Evolutionary conservation across 2,113 vertebrate species (phyloP).

Genomic region (Xiphophorus hellerii): DNA sequence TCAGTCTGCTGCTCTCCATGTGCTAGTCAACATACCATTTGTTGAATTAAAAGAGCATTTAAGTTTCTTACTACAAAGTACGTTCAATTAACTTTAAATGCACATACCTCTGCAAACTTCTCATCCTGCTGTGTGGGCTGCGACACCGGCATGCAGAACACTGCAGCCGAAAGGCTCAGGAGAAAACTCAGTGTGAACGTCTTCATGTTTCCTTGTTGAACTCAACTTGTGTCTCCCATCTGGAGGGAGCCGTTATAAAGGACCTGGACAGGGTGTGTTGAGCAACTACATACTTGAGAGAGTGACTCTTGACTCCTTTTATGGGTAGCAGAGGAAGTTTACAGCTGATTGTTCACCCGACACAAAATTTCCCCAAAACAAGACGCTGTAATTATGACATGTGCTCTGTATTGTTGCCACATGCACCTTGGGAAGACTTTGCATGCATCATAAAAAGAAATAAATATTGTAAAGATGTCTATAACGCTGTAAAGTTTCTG

Average conservation of each 20-base stretch:
- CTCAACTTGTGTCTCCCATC: slow-evolving; percentile 11
- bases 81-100: neutral
- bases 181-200: slow-evolving; percentile 52
- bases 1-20: neutral
- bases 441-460: neutral
- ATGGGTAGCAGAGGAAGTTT: slow-evolving; percentile 51
- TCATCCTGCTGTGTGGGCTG: slow-evolving; percentile 44
- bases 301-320: slow-evolving; percentile 28
- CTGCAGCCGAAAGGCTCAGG: slow-evolving; percentile 51
- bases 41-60: too few species aligned
- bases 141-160: slow-evolving; percentile 56
- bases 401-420: neutral
- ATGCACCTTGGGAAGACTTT: neutral
- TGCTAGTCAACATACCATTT: neutral
- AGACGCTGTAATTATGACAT: neutral
- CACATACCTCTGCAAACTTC: slow-evolving; percentile 38
- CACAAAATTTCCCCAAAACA: slow-evolving; percentile 2
- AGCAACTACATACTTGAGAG: slow-evolving; percentile 22
- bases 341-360: slow-evolving; percentile 31
- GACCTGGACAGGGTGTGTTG: slow-evolving; percentile 20
- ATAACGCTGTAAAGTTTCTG: neutral
- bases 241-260: slow-evolving; percentile 57
- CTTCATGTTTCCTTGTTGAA: slow-evolving; percentile 66
- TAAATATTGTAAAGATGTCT: neutral
- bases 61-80: too few species aligned